Evolutionary conservation across 2,113 vertebrate genomes (phyloP), one percentile per base, ranked within the genome.

Genomic region (Syrmaticus mikado): DNA sequence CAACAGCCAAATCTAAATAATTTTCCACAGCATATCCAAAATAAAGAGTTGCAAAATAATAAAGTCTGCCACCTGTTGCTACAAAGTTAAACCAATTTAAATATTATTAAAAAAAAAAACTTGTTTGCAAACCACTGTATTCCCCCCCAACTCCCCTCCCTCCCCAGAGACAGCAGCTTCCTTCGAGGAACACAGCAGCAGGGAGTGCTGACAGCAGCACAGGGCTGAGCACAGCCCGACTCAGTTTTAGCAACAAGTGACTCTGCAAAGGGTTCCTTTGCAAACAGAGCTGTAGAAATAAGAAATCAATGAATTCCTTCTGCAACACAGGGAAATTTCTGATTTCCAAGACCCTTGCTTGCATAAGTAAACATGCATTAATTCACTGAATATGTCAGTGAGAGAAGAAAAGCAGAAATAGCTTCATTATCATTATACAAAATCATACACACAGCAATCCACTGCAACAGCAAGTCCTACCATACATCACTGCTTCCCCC

Each of bases 361-460:
- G 71, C 64, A 76, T 36, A 53, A 87, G 67, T 73, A 80, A 82
- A 34, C 82, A 80, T 2, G 22, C 55, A 65, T 40, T 28, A 74
- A 88, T 45, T 68, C 73, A 82, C 48, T 65, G 19, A 87, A 43
- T 41, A 64, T 1, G 13, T 48, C 66, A 60, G 32, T n/a, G 41
- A 75, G 73, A 81, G 60, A 85, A 92, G 30, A 30, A 78, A 84
- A 74, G 82, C 30, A 88, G 73, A 94, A 92, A 78, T 9, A 65
- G 43, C 38, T 78, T 83, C 36, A 68, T 67, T 68, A 74, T 45
- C 68, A 18, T 67, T 48, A 89, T 1, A 81, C 14, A 71, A 40
- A 89, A 67, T 40, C 75, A 74, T 30, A 87, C 19, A 88, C 40
- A 43, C 82, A 88, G 64, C 20, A 71, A 93, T 30, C 81, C 66